phyloP scores from a whole-genome alignment of 1,140 invertebrate species.

The Temnothorax curvispinosus region DNA sequence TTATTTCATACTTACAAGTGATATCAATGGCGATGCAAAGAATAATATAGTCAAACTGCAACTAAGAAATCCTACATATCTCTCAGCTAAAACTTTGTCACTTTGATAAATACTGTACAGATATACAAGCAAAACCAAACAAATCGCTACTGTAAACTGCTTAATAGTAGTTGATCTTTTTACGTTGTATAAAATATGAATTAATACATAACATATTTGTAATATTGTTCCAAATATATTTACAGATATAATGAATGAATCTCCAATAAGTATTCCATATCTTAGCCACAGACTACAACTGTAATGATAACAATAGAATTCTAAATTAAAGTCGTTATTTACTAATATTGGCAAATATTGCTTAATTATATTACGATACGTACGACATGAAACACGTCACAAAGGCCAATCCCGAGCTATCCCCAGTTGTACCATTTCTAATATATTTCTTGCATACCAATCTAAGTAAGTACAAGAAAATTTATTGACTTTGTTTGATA shows the following conservation, averaged over 20 bases:
- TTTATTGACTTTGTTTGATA: conserved; percentile 55
- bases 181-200: conserved; percentile 88
- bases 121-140: conserved; percentile 82
- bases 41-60: conserved; percentile 91
- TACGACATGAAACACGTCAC: conserved; percentile 92
- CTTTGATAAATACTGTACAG: conserved; percentile 83
- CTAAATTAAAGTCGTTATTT: not conserved
- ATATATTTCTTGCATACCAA: conserved; percentile 90
- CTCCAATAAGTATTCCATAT: conserved; percentile 89
- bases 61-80: conserved; percentile 88
- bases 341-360: not conserved
- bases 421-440: conserved; percentile 88
- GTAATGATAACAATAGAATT: conserved; percentile 60
- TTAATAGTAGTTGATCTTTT: conserved; percentile 87
- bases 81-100: conserved; percentile 74
- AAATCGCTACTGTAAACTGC: conserved; percentile 82
- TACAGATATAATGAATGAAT: conserved; percentile 89
- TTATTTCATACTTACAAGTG: conserved; percentile 86
- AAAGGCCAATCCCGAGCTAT: conserved; percentile 91
- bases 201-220: conserved; percentile 88
- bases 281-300: conserved; percentile 90
- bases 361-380: conserved; percentile 80
- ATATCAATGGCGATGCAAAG: conserved; percentile 92
- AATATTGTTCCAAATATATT: conserved; percentile 89
- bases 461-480: conserved; percentile 82